Evolutionary conservation across 1,140 invertebrate species (phyloP), one percentile per base, ranked within the genome.

Genomic region (Panagrolaimus sp.): DNA sequence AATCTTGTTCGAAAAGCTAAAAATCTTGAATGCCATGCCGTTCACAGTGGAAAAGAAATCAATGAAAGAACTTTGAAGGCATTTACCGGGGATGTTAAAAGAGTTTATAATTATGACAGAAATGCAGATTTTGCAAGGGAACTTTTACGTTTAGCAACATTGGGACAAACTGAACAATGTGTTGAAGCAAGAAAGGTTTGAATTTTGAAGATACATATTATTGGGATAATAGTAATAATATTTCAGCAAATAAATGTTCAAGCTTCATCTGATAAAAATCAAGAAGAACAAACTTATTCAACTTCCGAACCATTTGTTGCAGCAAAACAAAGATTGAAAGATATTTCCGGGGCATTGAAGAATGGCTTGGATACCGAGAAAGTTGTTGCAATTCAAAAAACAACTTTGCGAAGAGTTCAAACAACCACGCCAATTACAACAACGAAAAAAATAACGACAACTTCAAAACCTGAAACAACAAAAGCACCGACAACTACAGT

Each of bases 111-210:
- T 28, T 78, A 77, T 62, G 78, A 79, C 43, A 28, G 78, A 38
- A 78, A 78, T 67, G 77, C 77, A 15, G 77, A 80, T 32, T 80
- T 78, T 67, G 76, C 78, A 0, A 69, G 73, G 44, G 46, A 63
- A 44, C 43, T 78, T n/a, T 52, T 68, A 12, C 32, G 68, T 2
- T 44, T 76, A 28, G 77, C 71, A 24, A 65, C 58, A 2, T 45
- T 64, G 9, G 63, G 63, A 15, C 52, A 75, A 1, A 32, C 46
- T 3, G 38, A 77, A 26, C 72, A 74, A 44, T 58, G 58, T 14
- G n/a, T 24, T 28, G 67, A 71, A 43, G 15, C 67, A 12, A 9
- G 45, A 38, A 10, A 38, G 21, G 24, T 14, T 58, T 32, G 28
- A 43, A 26, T 9, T 63, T 28, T 44, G 66, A 46, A 63, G 67